phyloP scores from a whole-genome alignment of 2,888 invertebrate species.

The Meloe dianella region DNA sequence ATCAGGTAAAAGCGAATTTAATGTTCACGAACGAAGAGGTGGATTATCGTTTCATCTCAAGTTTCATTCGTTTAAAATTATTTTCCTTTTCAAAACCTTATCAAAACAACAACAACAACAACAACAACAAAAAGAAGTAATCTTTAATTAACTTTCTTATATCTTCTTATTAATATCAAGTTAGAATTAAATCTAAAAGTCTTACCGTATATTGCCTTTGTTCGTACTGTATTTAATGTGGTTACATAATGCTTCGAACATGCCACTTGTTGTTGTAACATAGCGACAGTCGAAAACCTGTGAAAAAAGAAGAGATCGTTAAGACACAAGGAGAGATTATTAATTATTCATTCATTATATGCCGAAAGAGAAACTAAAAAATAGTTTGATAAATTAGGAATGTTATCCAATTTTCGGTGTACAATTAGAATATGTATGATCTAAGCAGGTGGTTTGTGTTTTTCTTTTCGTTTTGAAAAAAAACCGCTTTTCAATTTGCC shows the following conservation, averaged over 20 bases:
- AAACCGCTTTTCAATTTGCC: neutral
- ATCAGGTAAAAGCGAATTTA: conserved; percentile 19
- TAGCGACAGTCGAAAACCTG: conserved; percentile 96
- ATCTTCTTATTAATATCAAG: neutral
- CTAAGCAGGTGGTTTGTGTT: neutral
- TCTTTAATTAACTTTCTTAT: neutral
- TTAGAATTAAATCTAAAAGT: neutral
- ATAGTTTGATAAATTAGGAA: neutral
- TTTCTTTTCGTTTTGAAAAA: neutral
- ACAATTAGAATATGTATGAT: neutral
- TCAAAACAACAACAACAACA: no score
- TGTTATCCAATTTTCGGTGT: neutral
- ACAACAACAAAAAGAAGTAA: neutral
- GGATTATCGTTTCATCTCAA: conserved; percentile 3
- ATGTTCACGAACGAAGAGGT: conserved; percentile 4
- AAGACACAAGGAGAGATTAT: neutral
- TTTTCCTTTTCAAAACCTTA: neutral
- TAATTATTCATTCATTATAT: neutral
- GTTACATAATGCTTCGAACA: conserved; percentile 96
- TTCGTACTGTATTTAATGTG: conserved; percentile 97
- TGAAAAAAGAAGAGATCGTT: conserved; percentile 41
- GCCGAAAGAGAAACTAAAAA: neutral
- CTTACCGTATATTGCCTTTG: conserved; percentile 92
- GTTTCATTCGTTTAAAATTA: neutral
- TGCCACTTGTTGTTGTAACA: conserved; percentile 92